phyloP scores from a whole-genome alignment of 2,797 vertebrate species.

The Pangasius djambal region DNA sequence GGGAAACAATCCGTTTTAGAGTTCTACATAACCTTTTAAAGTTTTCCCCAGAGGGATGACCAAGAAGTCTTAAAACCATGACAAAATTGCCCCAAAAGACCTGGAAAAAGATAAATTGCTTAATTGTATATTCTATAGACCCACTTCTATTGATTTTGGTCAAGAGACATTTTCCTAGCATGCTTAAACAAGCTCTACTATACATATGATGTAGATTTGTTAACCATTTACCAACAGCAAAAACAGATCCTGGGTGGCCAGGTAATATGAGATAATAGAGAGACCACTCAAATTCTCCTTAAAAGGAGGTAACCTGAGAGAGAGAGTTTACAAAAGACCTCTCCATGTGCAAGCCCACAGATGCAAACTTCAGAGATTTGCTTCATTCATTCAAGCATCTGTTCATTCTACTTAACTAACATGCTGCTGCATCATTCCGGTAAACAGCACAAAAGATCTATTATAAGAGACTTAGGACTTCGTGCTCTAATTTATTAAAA shows the following conservation, averaged over 20 bases:
- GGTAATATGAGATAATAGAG: constrained; percentile 64
- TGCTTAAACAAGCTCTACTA: not conserved
- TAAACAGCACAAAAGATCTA: not conserved
- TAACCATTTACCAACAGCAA: constrained; percentile 32
- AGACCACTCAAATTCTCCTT: constrained; percentile 56
- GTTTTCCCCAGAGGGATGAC: not conserved
- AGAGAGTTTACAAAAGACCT: constrained; percentile 40
- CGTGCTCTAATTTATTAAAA: not conserved
- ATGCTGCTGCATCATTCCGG: not conserved
- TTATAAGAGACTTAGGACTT: not conserved
- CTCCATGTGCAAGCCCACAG: constrained; percentile 66
- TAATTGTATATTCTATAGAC: not conserved
- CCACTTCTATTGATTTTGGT: constrained; percentile 7
- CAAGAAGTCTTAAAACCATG: too few species aligned
- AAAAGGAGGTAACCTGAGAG: constrained; percentile 61
- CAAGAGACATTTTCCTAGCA: not conserved
- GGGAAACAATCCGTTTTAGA: not conserved
- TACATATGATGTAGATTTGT: constrained; percentile 2
- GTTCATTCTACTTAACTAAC: not conserved
- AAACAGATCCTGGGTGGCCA: constrained; percentile 57
- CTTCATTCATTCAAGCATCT: constrained; percentile 41
- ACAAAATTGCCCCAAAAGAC: not conserved
- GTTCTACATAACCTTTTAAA: not conserved
- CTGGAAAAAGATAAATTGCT: not conserved
- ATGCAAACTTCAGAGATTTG: constrained; percentile 58